Evolutionary conservation across 2,888 invertebrate species (phyloP).

Genomic region (Chydorus sphaericus): DNA sequence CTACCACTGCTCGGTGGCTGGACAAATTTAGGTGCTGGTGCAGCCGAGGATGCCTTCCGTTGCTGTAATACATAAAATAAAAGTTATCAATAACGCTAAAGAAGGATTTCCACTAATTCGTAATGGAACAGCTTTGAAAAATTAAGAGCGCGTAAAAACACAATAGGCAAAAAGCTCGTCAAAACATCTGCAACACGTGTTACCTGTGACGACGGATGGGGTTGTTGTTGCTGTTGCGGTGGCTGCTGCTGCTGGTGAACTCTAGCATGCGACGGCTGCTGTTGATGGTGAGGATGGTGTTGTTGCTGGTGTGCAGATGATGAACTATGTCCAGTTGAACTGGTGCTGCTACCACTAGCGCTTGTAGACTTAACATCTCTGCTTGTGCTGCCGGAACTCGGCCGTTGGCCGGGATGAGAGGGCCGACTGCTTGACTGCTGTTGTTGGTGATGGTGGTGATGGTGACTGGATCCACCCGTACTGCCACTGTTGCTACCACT

Average conservation of each 20-base stretch:
- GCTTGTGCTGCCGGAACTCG: constrained; percentile 1
- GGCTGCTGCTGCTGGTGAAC: not conserved
- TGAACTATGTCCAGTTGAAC: not conserved
- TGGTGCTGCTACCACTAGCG: not conserved
- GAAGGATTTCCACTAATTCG: not conserved
- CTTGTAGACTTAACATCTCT: not conserved
- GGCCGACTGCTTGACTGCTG: not conserved
- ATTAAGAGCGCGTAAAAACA: not conserved
- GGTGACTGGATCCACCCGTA: not conserved
- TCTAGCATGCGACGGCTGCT: not conserved
- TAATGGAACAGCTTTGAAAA: not conserved
- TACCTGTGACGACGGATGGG: not conserved
- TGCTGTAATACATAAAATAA: too few relatives aligned
- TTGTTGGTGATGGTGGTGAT: not conserved
- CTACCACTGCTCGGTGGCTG: constrained; percentile 7
- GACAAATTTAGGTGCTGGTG: not conserved
- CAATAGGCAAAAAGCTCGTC: not conserved
- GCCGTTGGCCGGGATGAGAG: not conserved
- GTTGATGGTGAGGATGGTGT: not conserved
- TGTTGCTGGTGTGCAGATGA: too few relatives aligned
- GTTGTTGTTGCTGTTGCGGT: constrained; percentile 12
- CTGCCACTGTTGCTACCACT: not conserved
- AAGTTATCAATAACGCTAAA: too few relatives aligned
- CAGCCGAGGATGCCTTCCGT: too few relatives aligned
- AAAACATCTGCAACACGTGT: too few relatives aligned